Evolutionary conservation across 2,888 invertebrate genomes (phyloP).

Genomic region (Fragum sueziense): DNA sequence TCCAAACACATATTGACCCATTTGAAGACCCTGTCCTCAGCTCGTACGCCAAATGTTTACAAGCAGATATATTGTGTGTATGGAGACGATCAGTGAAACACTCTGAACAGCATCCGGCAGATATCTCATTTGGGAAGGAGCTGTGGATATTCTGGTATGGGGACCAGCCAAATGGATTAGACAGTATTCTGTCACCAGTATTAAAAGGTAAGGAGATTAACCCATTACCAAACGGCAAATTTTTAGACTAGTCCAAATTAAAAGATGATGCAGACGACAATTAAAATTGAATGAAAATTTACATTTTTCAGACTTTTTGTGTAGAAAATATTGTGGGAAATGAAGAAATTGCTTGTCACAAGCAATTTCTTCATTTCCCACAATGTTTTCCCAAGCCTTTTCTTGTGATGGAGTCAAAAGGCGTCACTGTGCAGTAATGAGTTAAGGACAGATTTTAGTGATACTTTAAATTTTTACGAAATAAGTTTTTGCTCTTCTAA

Average conservation of each 20-base stretch:
- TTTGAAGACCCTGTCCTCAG: constrained; percentile 82
- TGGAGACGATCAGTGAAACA: constrained; percentile 91
- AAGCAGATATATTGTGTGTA: constrained; percentile 97
- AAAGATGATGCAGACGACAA: neutral
- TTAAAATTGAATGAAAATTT: too few species aligned
- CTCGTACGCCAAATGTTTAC: constrained; percentile 83
- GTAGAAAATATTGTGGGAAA: too few species aligned
- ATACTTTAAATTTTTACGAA: too few species aligned
- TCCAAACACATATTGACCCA: constrained; percentile 67
- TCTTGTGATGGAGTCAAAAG: too few species aligned
- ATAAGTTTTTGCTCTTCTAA: too few species aligned
- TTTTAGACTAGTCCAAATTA: too few species aligned
- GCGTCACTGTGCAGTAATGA: too few species aligned
- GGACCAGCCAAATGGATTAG: constrained; percentile 84
- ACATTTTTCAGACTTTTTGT: too few species aligned
- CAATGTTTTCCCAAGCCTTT: too few species aligned
- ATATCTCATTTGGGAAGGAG: constrained; percentile 87
- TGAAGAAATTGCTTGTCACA: neutral
- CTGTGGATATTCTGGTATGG: constrained; percentile 99
- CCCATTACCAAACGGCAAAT: too few species aligned
- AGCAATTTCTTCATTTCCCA: constrained; percentile 7
- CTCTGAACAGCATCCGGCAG: constrained; percentile 68
- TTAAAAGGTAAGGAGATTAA: constrained; percentile 88
- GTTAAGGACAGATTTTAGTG: too few species aligned
- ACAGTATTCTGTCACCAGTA: constrained; percentile 86